These are phyloP conservation scores for Galerucella pusilla DNA, from an alignment of 2,888 invertebrate genomes.

Conservation along the genomic window DNA sequence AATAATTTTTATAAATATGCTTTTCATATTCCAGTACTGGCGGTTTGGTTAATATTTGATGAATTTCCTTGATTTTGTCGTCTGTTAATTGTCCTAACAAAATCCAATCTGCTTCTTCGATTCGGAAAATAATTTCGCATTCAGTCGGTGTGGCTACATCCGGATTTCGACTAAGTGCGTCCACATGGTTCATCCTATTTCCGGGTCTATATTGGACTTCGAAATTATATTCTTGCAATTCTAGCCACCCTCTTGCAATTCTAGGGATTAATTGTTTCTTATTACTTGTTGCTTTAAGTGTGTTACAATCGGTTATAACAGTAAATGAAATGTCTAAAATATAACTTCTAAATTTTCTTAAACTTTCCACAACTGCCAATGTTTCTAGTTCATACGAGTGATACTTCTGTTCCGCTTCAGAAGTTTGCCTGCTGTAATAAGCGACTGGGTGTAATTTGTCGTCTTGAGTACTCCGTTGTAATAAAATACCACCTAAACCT, in stretches of 20 bases:
- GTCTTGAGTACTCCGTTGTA: constrained; percentile 48
- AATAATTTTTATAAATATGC: constrained; percentile 40
- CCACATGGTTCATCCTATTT: no score
- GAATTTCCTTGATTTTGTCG: constrained; percentile 41
- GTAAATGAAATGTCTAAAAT: constrained; percentile 53
- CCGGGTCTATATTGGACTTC: constrained; percentile 41
- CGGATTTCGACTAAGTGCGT: no score
- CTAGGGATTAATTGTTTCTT: constrained; percentile 49
- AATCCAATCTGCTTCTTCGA: constrained; percentile 48
- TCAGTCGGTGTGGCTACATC: constrained; percentile 39
- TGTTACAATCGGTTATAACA: constrained; percentile 48
- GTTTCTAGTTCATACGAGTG: constrained; percentile 29
- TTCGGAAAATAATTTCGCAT: constrained; percentile 41
- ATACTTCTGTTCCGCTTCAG: constrained; percentile 54
- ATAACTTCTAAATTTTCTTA: constrained; percentile 56
- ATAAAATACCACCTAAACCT: constrained; percentile 52
- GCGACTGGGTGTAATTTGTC: constrained; percentile 49
- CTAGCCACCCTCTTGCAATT: constrained; percentile 42
- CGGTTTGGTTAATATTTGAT: background rate
- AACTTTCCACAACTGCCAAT: constrained; percentile 42
- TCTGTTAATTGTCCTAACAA: constrained; percentile 48
- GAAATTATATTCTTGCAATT: constrained; percentile 46
- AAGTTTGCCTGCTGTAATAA: constrained; percentile 56
- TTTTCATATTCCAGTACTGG: constrained; percentile 34
- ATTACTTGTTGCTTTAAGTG: constrained; percentile 39